A percentile compares a stretch with the other conserved stretches of the same genome.
Conservation (phyloP, 2,113 vertebrate species). For the Callipepla californica region DNA sequence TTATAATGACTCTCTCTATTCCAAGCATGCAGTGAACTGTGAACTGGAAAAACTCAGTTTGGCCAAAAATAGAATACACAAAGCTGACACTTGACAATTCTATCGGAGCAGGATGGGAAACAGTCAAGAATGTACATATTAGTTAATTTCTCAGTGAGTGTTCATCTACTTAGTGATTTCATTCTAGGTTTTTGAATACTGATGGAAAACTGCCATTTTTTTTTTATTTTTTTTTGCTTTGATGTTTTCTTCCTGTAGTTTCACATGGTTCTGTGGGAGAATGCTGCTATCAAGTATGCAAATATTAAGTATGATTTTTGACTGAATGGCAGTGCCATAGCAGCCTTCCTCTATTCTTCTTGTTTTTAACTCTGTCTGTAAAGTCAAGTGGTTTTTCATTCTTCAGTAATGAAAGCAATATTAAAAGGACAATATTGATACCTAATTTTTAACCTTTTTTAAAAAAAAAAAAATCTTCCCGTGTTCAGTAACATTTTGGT, state of each 20-base stretch:
- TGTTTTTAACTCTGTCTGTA: constrained; percentile 67
- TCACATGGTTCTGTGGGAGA: constrained; percentile 80
- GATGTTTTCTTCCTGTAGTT: constrained; percentile 78
- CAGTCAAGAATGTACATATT: constrained; percentile 79
- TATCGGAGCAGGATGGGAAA: constrained; percentile 68
- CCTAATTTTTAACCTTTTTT: constrained; percentile 82
- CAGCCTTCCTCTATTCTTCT: constrained; percentile 57
- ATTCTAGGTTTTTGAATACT: constrained; percentile 74
- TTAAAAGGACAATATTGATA: constrained; percentile 80
- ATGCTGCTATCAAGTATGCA: constrained; percentile 86
- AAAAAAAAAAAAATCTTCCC: constrained; percentile 49
- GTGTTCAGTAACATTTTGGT: constrained; percentile 79
- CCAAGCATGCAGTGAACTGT: constrained; percentile 85
- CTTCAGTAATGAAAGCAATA: constrained; percentile 87
- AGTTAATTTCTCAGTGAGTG: constrained; percentile 70
- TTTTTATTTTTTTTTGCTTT: constrained; percentile 76
- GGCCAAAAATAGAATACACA: constrained; percentile 74
- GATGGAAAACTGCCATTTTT: constrained; percentile 74
- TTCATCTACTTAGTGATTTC: constrained; percentile 78
- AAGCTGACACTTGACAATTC: constrained; percentile 72
- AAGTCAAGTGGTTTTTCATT: constrained; percentile 77
- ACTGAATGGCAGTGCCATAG: constrained; percentile 78
- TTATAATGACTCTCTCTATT: constrained; percentile 81
- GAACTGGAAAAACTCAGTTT: constrained; percentile 80
- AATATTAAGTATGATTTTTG: constrained; percentile 76